Percentiles rank a stretch among this genome's conserved stretches.
phyloP scores from a whole-genome alignment of 2,113 vertebrate species.

The Oreocharis arfaki region DNA sequence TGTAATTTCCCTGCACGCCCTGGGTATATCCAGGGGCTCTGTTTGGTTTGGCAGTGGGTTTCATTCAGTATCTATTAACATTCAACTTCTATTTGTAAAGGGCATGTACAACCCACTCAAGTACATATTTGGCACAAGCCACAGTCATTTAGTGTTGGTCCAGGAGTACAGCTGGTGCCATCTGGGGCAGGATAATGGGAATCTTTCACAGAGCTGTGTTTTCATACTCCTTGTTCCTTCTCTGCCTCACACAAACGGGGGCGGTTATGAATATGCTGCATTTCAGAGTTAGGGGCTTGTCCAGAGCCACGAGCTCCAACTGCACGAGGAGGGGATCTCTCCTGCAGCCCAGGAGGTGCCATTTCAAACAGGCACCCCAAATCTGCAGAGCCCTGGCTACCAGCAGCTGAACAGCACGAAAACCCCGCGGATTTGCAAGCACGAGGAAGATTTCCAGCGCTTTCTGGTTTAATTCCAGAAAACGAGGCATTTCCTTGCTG shows the following conservation, averaged over 20 bases:
- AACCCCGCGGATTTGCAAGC: not conserved
- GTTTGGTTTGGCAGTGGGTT: conserved; percentile 36
- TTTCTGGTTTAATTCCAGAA: not conserved
- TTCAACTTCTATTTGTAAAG: conserved; percentile 58
- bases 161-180: conserved; percentile 61
- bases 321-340: not conserved
- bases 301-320: not conserved
- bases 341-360: not conserved
- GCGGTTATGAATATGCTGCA: not conserved
- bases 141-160: conserved; percentile 23
- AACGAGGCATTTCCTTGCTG: not conserved
- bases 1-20: conserved; percentile 48
- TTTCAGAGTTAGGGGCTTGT: not conserved
- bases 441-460: not conserved
- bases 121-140: conserved; percentile 66
- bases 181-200: conserved; percentile 59
- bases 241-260: not conserved
- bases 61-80: conserved; percentile 40
- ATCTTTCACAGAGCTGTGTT: conserved; percentile 63
- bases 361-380: not conserved
- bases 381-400: not conserved
- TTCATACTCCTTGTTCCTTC: not conserved
- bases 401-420: fast-evolving
- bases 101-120: conserved; percentile 57
- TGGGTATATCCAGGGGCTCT: conserved; percentile 33